Base-by-base conservation (phyloP, 2,113 vertebrate species). In the Empidonax alnorum region DNA sequence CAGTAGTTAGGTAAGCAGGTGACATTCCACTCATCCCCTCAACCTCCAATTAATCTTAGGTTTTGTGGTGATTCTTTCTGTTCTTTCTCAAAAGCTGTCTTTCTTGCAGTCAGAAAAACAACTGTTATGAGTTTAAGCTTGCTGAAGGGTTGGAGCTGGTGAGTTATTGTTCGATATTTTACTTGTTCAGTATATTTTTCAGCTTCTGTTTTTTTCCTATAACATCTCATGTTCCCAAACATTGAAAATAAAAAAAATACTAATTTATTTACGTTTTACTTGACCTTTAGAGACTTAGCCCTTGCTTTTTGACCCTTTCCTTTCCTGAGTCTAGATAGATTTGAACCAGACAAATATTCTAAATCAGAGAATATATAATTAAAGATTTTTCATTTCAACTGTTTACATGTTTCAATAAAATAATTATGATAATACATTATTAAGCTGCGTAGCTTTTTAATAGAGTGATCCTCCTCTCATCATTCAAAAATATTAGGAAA, bases 61-160 rank as follows among this genome's bases (percentile, higher is more conserved):
- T 37, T 87, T 87, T 76, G 41, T 31, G 4, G 30, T 44, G 16
- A 19, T 79, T 62, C 20, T 30, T 61, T n/a, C 21, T 31, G 21
- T 61, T 81, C 33, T 67, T 77, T 77, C 47, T 81, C 12, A 53
- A 46, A 75, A 67, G 5, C 49, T 37, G 31, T 72, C 59, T 65
- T 61, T 6, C 42, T 76, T 68, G 44, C 15, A 59, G 53, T 23
- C 47, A 84, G 31, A 63, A 77, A 77, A 72, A 10, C 28, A 73
- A 33, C 20, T 81, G 44, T n/a, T 87, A 28, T 44, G 65, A 90
- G 14, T 27, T 73, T 22, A 73, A n/a, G 21, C 6, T 63, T 5
- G 1, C 42, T 84, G 0, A 1, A 12, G 1, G 18, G 4, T 12
- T 35, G 20, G 3, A 22, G 22, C 10, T 37, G 3, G 4, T 72